Evolutionary conservation across 1,140 invertebrate species (phyloP).

Genomic region (Meloidogyne chitwoodi): DNA sequence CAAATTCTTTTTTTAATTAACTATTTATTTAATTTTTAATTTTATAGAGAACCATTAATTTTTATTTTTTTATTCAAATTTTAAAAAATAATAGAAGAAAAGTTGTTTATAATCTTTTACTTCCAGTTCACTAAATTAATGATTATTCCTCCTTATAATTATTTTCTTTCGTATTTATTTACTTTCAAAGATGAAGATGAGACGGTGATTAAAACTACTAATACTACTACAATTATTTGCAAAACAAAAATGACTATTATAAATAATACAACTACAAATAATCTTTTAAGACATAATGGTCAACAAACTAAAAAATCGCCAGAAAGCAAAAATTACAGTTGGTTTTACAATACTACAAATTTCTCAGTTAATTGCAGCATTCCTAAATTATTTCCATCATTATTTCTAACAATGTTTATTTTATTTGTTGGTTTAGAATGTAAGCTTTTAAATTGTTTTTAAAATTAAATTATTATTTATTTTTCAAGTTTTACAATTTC

Average conservation of each 20-base stretch:
- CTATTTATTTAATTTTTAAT: too few species aligned
- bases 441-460: not conserved
- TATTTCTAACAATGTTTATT: not conserved
- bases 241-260: not conserved
- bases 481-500: too few species aligned
- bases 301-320: not conserved
- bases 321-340: too few species aligned
- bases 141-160: not conserved
- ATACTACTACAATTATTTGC: not conserved
- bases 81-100: too few species aligned
- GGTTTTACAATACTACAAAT: too few species aligned
- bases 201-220: not conserved
- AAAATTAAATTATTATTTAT: too few species aligned
- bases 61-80: too few species aligned
- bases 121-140: not conserved
- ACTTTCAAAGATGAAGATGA: not conserved
- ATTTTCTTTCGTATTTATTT: not conserved
- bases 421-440: not conserved
- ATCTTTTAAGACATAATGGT: not conserved
- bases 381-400: not conserved
- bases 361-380: not conserved
- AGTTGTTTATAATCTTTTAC: not conserved
- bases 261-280: not conserved
- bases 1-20: too few species aligned
- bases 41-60: too few species aligned